Base-by-base conservation (phyloP, 2,797 vertebrate genomes). In the Melanotaenia pygmaea region DNA sequence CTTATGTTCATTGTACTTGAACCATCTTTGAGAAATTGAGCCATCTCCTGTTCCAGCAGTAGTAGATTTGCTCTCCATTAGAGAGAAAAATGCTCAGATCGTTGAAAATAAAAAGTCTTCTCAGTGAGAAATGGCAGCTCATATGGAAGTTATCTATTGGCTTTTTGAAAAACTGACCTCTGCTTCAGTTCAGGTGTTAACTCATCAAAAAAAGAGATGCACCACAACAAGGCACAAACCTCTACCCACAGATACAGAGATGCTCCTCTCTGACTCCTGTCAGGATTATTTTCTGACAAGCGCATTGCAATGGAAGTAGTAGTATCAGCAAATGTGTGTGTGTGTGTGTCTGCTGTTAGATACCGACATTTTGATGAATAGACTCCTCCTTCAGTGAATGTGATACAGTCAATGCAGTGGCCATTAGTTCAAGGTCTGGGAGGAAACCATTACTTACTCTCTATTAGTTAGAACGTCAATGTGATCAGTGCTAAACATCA, bases 371-470 rank as follows among this genome's bases (percentile, higher is more conserved):
- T 80, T 87, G 82, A 90, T 88, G 65, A 86, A 87, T 91, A 79
- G 80, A 88, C 76, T 83, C 76, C 81, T 82, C 83, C 74, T 75
- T 86, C 80, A 77, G 69, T 72, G 77, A 85, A 83, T 81, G 71
- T 74, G 81, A 84, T 84, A 74, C 59, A 80, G 85, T 88, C 83
- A 77, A 88, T 88, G 83, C 59, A 75, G 62, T 68, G 73, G 79
- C 74, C 83, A 85, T 87, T 88, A 87, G 80, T 84, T 81, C 71
- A 85, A 87, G 74, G 69, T 86, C 82, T 85, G 56, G 57, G 73
- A 81, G 84, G 88, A 89, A 86, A 77, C 59, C 70, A 50, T 87
- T 80, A 75, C 82, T 87, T 87, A 83, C 78, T 88, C 84, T 88
- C 81, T 76, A 77, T 84, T 86, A 84, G 81, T 82, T 82, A 62